phyloP scores from a whole-genome alignment of 2,113 vertebrate species.

The Zingel zingel region DNA sequence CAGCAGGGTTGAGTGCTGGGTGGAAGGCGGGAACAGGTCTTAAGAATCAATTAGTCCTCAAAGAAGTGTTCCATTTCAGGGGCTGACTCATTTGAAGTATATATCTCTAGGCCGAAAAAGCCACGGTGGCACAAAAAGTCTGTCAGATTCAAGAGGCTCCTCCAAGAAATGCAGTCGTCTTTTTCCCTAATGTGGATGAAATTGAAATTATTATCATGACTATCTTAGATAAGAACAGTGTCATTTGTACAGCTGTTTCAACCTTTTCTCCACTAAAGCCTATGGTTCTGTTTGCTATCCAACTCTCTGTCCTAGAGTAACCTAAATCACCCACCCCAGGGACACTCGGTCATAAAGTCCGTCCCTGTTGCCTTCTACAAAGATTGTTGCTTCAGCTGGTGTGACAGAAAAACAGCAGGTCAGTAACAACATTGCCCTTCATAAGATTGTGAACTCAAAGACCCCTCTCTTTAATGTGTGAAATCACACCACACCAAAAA shows the following conservation, averaged over 20 bases:
- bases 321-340: slow-evolving; percentile 19
- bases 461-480: slow-evolving; percentile 20
- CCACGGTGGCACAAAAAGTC: not conserved
- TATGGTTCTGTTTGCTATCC: slow-evolving; percentile 4
- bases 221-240: slow-evolving; percentile 31
- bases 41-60: not conserved
- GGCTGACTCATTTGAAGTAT: not conserved
- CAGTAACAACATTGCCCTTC: slow-evolving; percentile 35
- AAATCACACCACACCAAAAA: slow-evolving; percentile 1
- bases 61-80: not conserved
- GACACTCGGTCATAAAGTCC: slow-evolving; percentile 19
- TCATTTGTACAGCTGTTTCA: slow-evolving; percentile 26
- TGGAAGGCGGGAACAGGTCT: not conserved
- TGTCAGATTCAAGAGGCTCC: not conserved
- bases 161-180: not conserved
- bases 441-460: slow-evolving; percentile 42
- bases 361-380: slow-evolving; percentile 14
- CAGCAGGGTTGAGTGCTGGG: not conserved
- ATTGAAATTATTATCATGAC: not conserved
- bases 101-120: not conserved
- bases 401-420: slow-evolving; percentile 45
- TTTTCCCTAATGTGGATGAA: not conserved
- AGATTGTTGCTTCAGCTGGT: slow-evolving; percentile 76
- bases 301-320: slow-evolving; percentile 48
- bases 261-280: not conserved